Percentiles rank a stretch among this genome's conserved stretches.
Conservation (phyloP, 2,113 vertebrate genomes). For the Herpetotheres cachinnans region DNA sequence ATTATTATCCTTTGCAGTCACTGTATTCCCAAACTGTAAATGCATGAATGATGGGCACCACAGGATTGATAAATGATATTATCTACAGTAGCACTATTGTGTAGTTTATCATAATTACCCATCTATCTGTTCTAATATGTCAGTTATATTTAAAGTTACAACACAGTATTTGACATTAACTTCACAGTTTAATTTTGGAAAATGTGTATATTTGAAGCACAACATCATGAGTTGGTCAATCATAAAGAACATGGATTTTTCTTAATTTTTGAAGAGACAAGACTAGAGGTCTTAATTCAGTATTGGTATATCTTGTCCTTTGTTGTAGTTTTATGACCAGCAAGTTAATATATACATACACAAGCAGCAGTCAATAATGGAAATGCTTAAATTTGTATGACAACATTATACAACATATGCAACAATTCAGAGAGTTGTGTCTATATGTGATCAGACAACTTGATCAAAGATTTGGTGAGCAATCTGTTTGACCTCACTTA, state of each 20-base stretch:
- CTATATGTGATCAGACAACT: constrained; percentile 42
- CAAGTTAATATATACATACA: constrained; percentile 53
- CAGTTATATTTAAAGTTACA: constrained; percentile 66
- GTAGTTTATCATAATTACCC: constrained; percentile 72
- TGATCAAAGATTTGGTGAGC: constrained; percentile 63
- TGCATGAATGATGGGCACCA: constrained; percentile 71
- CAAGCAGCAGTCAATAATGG: constrained; percentile 47
- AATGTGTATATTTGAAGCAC: constrained; percentile 50
- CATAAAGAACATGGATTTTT: constrained; percentile 27
- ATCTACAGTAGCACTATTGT: constrained; percentile 70
- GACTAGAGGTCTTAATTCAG: constrained; percentile 42
- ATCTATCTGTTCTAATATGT: constrained; percentile 67
- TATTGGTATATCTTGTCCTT: constrained; percentile 38
- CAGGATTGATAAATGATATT: constrained; percentile 74
- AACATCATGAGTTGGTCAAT: constrained; percentile 37
- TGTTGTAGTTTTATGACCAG: constrained; percentile 49
- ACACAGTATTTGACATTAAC: constrained; percentile 66
- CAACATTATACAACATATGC: constrained; percentile 43
- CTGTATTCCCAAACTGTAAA: constrained; percentile 70
- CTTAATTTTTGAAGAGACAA: constrained; percentile 56
- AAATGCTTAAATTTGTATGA: constrained; percentile 47
- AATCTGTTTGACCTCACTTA: constrained; percentile 66
- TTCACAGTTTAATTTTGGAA: constrained; percentile 60
- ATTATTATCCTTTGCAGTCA: constrained; percentile 72
- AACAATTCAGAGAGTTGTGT: constrained; percentile 57